Percentiles rank a stretch among this genome's conserved stretches.
phyloP scores from a whole-genome alignment of 2,113 vertebrate genomes.

The Rhizomys pruinosus region DNA sequence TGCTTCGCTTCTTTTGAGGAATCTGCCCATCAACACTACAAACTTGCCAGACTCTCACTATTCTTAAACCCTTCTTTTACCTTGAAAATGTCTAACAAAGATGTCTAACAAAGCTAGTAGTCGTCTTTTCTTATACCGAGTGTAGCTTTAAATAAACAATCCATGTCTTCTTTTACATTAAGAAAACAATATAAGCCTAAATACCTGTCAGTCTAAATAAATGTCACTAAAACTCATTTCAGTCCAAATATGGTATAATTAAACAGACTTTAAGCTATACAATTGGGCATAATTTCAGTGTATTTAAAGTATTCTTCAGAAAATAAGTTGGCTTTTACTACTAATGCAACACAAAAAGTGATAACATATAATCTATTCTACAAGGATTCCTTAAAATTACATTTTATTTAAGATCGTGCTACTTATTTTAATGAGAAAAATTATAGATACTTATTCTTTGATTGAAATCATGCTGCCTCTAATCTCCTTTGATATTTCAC shows the following conservation, averaged over 20 bases:
- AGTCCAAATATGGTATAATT: neutral
- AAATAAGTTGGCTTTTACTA: constrained; percentile 55
- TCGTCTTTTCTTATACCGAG: neutral
- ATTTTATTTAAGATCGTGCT: constrained; percentile 70
- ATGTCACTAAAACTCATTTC: constrained; percentile 35
- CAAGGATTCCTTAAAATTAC: constrained; percentile 7
- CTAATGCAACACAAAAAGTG: neutral
- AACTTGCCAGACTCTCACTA: neutral
- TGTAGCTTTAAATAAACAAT: constrained; percentile 44
- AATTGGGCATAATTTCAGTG: neutral
- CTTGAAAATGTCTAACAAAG: neutral
- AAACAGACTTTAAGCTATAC: constrained; percentile 13
- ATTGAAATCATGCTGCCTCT: constrained; percentile 63
- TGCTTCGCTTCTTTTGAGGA: constrained; percentile 6
- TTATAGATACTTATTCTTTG: constrained; percentile 52
- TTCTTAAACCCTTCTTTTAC: neutral
- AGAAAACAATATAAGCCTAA: constrained; percentile 30
- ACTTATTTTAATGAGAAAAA: constrained; percentile 72
- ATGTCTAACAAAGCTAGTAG: neutral
- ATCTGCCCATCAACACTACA: neutral
- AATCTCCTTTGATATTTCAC: constrained; percentile 60
- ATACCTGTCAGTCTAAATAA: constrained; percentile 6
- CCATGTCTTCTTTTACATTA: neutral
- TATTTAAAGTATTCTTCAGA: constrained; percentile 34
- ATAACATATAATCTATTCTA: constrained; percentile 10